These are phyloP conservation scores for Saccostrea glomerata DNA, from an alignment of 1,140 invertebrate genomes.

Conservation along the genomic window DNA sequence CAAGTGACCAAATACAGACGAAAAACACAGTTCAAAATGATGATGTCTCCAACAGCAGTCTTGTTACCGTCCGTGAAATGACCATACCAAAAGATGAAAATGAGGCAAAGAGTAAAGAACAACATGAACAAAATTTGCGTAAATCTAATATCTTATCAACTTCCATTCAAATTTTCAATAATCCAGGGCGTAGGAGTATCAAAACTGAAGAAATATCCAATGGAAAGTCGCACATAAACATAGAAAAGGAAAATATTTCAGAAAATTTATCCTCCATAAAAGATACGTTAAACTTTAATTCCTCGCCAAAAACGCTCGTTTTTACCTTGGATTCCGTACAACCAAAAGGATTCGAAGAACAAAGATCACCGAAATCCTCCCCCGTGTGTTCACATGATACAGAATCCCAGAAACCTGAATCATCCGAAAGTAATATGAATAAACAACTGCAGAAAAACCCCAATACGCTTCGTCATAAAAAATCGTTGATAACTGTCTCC, in stretches of 20 bases:
- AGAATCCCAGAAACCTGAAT: neutral
- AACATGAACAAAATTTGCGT: neutral
- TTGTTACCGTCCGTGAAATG: neutral
- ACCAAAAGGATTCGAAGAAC: neutral
- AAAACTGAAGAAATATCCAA: no score
- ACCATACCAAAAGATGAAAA: neutral
- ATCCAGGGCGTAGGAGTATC: no score
- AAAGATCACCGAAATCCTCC: neutral
- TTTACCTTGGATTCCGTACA: neutral
- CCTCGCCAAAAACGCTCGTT: no score
- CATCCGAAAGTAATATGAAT: neutral
- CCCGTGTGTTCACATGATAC: neutral
- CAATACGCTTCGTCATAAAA: neutral
- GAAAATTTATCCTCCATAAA: neutral
- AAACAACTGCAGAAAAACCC: neutral
- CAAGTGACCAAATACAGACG: neutral
- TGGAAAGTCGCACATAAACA: neutral
- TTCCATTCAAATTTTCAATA: neutral
- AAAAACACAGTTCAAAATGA: neutral
- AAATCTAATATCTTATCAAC: neutral
- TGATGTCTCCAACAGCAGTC: slow-evolving; percentile 7
- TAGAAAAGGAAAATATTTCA: neutral
- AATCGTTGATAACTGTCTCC: neutral
- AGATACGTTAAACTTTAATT: neutral
- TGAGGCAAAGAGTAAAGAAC: neutral